Conservation (phyloP, 2,797 vertebrate genomes). For the Fistularia tabacaria region DNA sequence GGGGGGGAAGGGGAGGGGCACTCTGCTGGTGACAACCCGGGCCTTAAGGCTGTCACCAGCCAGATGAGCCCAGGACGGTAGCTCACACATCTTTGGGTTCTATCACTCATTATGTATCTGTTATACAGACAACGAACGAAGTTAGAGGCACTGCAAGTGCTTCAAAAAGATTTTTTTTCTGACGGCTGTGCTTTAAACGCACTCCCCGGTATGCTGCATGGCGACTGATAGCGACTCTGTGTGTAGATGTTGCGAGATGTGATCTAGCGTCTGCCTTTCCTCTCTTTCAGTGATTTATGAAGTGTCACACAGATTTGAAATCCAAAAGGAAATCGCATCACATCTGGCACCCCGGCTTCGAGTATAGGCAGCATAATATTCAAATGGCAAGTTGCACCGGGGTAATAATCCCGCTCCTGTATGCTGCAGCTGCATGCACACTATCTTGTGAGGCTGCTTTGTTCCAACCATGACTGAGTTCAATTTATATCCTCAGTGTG, state of each 20-base stretch:
- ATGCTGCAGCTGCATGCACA: constrained; percentile 44
- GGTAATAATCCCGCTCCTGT: constrained; percentile 38
- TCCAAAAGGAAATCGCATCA: constrained; percentile 34
- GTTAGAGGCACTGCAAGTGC: constrained; percentile 4
- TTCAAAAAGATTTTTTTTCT: constrained; percentile 23
- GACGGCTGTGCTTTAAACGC: background rate
- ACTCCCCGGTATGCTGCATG: too few relatives aligned
- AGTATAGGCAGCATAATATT: constrained; percentile 34
- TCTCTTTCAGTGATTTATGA: constrained; percentile 1
- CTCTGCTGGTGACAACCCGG: constrained; percentile 52
- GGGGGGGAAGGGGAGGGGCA: constrained; percentile 5
- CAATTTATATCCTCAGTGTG: constrained; percentile 54
- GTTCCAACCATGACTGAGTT: constrained; percentile 48
- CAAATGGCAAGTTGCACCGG: constrained; percentile 35
- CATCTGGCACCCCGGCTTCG: constrained; percentile 44
- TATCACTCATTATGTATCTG: constrained; percentile 36
- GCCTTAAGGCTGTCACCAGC: constrained; percentile 41
- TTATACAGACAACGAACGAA: constrained; percentile 3
- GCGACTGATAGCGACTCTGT: too few relatives aligned
- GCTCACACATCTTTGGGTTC: constrained; percentile 38
- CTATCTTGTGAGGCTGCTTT: constrained; percentile 45
- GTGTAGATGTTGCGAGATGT: too few relatives aligned
- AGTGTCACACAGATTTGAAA: constrained; percentile 15
- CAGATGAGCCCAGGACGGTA: constrained; percentile 56
- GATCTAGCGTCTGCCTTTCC: too few relatives aligned